Percentiles rank a stretch among this genome's conserved stretches.
Evolutionary conservation across 2,113 vertebrate species (phyloP).

Genomic region (Sporophila hypoxantha): DNA sequence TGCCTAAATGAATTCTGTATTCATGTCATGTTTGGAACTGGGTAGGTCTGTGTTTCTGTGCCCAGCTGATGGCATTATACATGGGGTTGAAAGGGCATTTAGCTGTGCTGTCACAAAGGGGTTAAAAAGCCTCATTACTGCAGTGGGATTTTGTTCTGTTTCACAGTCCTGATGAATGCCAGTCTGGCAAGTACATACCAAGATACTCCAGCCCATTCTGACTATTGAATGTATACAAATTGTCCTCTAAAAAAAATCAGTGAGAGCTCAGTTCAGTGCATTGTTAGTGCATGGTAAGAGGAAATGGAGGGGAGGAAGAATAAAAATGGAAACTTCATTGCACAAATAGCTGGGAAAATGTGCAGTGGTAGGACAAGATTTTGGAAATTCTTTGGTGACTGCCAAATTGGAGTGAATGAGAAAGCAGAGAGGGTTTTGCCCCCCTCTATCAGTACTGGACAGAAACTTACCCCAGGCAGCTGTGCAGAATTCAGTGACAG

Average conservation of each 20-base stretch:
- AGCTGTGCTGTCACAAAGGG: background rate
- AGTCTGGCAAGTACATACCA: slow-evolving; percentile 8
- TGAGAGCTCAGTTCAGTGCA: slow-evolving; percentile 10
- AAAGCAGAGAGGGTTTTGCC: background rate
- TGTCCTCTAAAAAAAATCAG: background rate
- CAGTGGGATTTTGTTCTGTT: slow-evolving; percentile 30
- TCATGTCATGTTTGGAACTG: background rate
- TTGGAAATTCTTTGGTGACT: slow-evolving; percentile 8
- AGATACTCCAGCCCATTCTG: slow-evolving; percentile 20
- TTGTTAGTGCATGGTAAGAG: slow-evolving; percentile 14
- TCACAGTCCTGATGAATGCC: slow-evolving; percentile 12
- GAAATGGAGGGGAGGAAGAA: slow-evolving; percentile 42
- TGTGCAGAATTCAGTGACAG: background rate
- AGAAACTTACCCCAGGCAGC: background rate
- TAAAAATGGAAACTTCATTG: slow-evolving; percentile 38
- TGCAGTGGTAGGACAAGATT: background rate
- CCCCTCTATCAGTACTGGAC: background rate
- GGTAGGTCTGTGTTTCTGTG: background rate
- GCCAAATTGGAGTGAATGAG: background rate
- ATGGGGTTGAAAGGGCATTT: background rate
- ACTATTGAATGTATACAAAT: background rate
- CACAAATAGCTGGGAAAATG: slow-evolving; percentile 15
- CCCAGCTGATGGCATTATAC: background rate
- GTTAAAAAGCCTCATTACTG: slow-evolving; percentile 17
- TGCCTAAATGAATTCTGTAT: background rate